Evolutionary conservation across 1,140 invertebrate genomes (phyloP).

Genomic region (Diorhabda carinulata): DNA sequence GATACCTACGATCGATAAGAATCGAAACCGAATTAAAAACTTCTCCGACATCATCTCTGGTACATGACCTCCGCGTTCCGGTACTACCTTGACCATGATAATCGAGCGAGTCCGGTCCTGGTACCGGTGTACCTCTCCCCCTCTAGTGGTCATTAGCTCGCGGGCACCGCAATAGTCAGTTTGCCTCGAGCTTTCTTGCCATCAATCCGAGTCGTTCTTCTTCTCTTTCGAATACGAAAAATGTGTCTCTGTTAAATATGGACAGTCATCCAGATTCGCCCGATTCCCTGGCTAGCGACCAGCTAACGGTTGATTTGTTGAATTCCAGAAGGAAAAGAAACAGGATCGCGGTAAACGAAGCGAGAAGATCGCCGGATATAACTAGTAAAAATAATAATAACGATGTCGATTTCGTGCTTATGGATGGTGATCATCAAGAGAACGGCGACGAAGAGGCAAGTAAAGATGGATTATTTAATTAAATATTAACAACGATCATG

Average conservation of each 20-base stretch:
- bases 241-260: constrained; percentile 32
- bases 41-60: background rate
- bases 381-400: constrained; percentile 48
- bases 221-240: constrained; percentile 29
- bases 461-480: constrained; percentile 18
- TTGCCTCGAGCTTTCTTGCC: constrained; percentile 41
- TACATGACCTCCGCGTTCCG: background rate
- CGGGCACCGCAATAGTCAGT: constrained; percentile 41
- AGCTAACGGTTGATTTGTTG: constrained; percentile 43
- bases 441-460: constrained; percentile 54
- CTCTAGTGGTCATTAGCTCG: constrained; percentile 36
- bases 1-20: constrained; percentile 3
- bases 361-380: constrained; percentile 44
- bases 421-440: constrained; percentile 48
- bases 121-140: constrained; percentile 11
- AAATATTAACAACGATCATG: no score
- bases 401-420: constrained; percentile 57
- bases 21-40: background rate
- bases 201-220: constrained; percentile 10
- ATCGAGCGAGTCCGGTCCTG: background rate
- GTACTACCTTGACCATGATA: background rate
- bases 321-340: constrained; percentile 39
- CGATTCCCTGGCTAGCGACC: constrained; percentile 45
- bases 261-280: constrained; percentile 45
- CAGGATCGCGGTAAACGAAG: constrained; percentile 31